Conservation (phyloP, 2,797 vertebrate species). For the Dryobates pubescens region DNA sequence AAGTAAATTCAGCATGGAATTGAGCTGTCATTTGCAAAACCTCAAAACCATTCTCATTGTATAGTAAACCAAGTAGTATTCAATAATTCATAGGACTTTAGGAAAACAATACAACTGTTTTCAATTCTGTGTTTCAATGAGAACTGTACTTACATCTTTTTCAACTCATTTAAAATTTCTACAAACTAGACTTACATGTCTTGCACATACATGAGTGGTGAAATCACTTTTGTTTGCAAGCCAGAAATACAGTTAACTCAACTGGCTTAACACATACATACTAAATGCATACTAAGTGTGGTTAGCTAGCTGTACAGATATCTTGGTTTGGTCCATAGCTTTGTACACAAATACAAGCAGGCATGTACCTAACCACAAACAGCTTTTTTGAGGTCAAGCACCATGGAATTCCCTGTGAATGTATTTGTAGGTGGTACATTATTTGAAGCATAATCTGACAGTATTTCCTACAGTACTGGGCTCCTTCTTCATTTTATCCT, state of each 20-base stretch:
- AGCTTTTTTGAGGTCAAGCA: not conserved
- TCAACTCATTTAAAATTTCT: not conserved
- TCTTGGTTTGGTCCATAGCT: not conserved
- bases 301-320: not conserved
- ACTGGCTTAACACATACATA: not conserved
- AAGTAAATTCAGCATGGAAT: not conserved
- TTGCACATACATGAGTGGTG: not conserved
- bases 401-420: not conserved
- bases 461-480: not conserved
- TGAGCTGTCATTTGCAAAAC: not conserved
- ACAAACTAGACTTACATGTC: not conserved
- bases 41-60: not conserved
- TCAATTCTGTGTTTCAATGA: not conserved
- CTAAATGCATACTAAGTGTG: not conserved
- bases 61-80: not conserved
- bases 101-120: not conserved
- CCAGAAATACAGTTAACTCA: not conserved
- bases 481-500: not conserved
- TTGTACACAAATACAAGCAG: not conserved
- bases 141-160: not conserved
- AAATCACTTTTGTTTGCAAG: not conserved
- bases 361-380: not conserved
- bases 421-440: not conserved
- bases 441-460: not conserved
- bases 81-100: not conserved